Evolutionary conservation across 2,888 invertebrate species (phyloP).

Genomic region (Ferrisia virgata): DNA sequence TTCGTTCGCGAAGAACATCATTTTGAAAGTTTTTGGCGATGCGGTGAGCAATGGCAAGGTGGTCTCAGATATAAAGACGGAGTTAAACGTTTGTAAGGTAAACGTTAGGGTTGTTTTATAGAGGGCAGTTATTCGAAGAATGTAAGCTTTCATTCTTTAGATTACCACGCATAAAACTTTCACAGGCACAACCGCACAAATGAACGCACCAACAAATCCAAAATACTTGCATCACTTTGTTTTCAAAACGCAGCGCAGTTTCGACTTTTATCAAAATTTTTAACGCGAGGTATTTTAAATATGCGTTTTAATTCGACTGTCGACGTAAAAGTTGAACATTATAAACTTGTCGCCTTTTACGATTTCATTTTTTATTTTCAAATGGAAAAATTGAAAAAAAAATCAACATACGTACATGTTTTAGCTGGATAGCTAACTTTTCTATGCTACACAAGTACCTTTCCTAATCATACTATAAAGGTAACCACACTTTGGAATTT

Average conservation of each 20-base stretch:
- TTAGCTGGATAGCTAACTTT: background rate
- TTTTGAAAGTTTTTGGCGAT: slow-evolving; percentile 30
- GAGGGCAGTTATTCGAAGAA: slow-evolving; percentile 32
- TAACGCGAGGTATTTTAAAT: slow-evolving; percentile 12
- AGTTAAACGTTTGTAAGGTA: slow-evolving; percentile 33
- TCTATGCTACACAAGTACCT: no score
- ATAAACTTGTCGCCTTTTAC: background rate
- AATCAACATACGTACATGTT: background rate
- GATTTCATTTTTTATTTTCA: background rate
- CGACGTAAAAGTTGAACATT: background rate
- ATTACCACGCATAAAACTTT: slow-evolving; percentile 32
- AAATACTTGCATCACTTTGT: slow-evolving; percentile 30
- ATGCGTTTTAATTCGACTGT: background rate
- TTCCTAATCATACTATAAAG: no score
- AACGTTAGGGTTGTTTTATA: slow-evolving; percentile 29
- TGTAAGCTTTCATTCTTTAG: slow-evolving; percentile 33
- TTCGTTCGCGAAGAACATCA: slow-evolving; percentile 13
- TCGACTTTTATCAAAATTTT: slow-evolving; percentile 27
- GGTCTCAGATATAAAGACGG: slow-evolving; percentile 24
- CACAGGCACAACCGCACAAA: slow-evolving; percentile 6
- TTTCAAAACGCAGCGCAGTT: background rate
- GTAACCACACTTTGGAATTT: background rate
- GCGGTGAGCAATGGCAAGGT: slow-evolving; percentile 23
- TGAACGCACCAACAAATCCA: slow-evolving; percentile 27
- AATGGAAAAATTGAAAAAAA: background rate